Evolutionary conservation across 2,888 invertebrate genomes (phyloP).

Genomic region (Serrognathus titanus): DNA sequence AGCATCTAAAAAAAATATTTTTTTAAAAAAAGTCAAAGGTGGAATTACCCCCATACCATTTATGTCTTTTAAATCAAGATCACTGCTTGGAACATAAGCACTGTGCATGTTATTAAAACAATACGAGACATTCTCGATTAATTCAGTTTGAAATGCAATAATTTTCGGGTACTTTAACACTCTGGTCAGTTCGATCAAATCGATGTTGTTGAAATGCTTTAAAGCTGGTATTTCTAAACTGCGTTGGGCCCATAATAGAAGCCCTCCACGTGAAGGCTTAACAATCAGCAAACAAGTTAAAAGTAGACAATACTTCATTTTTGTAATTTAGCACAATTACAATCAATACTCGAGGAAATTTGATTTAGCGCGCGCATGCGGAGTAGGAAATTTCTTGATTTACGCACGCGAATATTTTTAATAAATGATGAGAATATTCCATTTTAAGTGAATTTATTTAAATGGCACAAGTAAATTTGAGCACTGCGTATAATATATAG

Average conservation of each 20-base stretch:
- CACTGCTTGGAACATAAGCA: conserved; percentile 41
- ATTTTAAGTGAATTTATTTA: no score
- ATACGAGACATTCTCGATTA: conserved; percentile 34
- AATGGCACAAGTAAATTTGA: no score
- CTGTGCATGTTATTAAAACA: conserved; percentile 35
- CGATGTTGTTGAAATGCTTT: conserved; percentile 37
- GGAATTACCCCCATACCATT: conserved; percentile 32
- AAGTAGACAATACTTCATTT: no score
- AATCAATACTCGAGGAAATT: no score
- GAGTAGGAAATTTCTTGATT: no score
- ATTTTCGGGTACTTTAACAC: conserved; percentile 37
- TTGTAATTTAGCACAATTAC: no score
- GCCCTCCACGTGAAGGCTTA: not conserved
- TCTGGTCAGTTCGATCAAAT: conserved; percentile 34
- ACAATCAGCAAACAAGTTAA: not conserved
- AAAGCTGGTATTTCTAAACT: conserved; percentile 41
- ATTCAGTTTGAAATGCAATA: conserved; percentile 35
- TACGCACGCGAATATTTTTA: no score
- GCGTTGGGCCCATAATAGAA: conserved; percentile 25
- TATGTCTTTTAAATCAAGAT: conserved; percentile 36
- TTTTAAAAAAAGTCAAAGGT: not conserved
- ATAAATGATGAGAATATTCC: no score
- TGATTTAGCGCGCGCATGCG: no score
- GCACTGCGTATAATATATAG: no score
- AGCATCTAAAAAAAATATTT: not conserved